phyloP scores from a whole-genome alignment of 2,113 vertebrate genomes.

The Aphelocoma coerulescens region DNA sequence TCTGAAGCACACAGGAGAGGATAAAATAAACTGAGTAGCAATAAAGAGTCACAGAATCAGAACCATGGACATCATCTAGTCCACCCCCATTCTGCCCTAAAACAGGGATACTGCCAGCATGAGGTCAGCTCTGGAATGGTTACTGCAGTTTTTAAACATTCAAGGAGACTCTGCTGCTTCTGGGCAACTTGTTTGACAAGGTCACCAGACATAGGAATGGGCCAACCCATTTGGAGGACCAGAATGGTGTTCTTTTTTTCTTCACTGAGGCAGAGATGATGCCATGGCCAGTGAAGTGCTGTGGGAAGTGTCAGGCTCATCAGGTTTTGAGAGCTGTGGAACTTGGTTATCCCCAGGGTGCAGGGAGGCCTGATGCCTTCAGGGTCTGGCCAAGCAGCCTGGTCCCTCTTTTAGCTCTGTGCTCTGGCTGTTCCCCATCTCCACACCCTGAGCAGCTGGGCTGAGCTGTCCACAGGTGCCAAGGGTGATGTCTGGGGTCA shows the following conservation, averaged over 20 bases:
- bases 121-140: background rate
- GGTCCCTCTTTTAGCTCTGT: background rate
- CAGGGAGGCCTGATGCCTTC: background rate
- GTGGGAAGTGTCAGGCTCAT: accelerated
- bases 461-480: background rate
- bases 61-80: background rate
- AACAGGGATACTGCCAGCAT: background rate
- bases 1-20: background rate
- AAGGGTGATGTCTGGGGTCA: background rate
- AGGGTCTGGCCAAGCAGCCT: background rate
- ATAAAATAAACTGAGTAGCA: background rate
- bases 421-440: background rate
- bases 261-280: background rate
- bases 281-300: background rate
- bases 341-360: background rate
- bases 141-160: background rate
- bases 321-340: background rate
- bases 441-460: background rate
- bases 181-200: background rate
- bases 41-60: background rate
- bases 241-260: background rate
- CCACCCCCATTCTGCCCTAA: accelerated
- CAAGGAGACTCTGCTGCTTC: background rate
- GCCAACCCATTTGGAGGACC: background rate
- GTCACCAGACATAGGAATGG: background rate